Base-by-base conservation (phyloP, 1,140 invertebrate genomes). In the Dufourea novaeangliae region DNA sequence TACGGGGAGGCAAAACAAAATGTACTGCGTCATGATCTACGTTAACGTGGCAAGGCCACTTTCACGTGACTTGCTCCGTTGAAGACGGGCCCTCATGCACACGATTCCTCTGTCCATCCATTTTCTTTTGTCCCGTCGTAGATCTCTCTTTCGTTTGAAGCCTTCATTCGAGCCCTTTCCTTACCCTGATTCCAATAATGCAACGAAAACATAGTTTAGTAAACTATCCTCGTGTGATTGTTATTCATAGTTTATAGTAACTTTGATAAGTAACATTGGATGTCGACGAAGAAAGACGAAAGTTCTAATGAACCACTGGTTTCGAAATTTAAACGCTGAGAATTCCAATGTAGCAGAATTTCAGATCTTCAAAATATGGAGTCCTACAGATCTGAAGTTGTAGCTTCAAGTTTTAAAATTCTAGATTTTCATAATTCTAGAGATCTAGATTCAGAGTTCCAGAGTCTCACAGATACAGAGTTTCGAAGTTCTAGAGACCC, bases 31-130 rank as follows among this genome's bases (percentile, higher is more conserved):
- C 80, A 76, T 78, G 77, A 80, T 83, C 77, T 66, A 34, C 69
- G 75, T 79, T 34, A 44, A 79, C 78, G 64, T 63, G 80, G 56
- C 80, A 79, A 88, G 80, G 72, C 78, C 70, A 82, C 87, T 87
- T 88, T 88, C 86, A 85, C 87, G 73, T 77, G 78, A 62, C 56
- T 87, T 70, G 56, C 70, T 50, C 80, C 67, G 79, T 80, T 66
- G 73, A 70, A 73, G 62, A 78, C 52, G 69, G 74, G 22, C 68
- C 68, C 56, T 63, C 41, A 57, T 10, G 11, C 27, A 41, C 41
- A 29, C 44, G 59, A 7, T 71, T 73, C 27, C 44, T 52, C 34
- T 34, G 56, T 78, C 41, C 17, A 61, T 62, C 56, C 4, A 25
- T 41, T 70, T 39, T n/a, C n/a, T n/a, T 69, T 56, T 70, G 14